These are phyloP conservation scores for Peromyscus maniculatus DNA, from an alignment of 2,113 vertebrate genomes.

Conservation along the genomic window DNA sequence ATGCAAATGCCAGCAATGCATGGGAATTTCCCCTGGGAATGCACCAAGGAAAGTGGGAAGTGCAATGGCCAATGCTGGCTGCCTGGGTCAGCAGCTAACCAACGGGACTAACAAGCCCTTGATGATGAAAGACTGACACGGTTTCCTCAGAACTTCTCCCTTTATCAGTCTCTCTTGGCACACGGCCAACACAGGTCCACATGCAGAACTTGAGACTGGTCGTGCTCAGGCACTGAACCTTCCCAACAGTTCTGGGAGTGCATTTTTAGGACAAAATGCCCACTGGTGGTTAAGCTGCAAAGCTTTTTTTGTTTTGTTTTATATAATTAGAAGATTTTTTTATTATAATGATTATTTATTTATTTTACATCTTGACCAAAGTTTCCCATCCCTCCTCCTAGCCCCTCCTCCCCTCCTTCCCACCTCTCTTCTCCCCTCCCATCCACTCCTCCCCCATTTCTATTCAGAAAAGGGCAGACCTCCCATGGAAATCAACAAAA, in stretches of 20 bases:
- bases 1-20: not conserved
- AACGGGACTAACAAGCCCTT: not conserved
- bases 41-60: not conserved
- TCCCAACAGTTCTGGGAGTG: not conserved
- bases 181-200: not conserved
- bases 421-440: no score
- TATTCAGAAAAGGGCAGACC: not conserved
- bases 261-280: constrained; percentile 19
- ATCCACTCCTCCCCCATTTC: not conserved
- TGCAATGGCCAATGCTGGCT: not conserved
- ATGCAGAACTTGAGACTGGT: not conserved
- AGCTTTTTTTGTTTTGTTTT: not conserved
- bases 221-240: not conserved
- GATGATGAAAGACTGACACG: not conserved
- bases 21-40: not conserved
- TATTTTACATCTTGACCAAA: not conserved
- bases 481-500: not conserved
- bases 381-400: not conserved
- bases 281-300: not conserved
- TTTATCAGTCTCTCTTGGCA: constrained; percentile 2
- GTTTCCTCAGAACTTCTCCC: not conserved
- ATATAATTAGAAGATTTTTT: not conserved
- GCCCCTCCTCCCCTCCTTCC: no score
- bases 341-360: not conserved
- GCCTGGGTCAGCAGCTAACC: not conserved